Base-by-base conservation (phyloP, 2,888 invertebrate species). In the Volucella zonaria region DNA sequence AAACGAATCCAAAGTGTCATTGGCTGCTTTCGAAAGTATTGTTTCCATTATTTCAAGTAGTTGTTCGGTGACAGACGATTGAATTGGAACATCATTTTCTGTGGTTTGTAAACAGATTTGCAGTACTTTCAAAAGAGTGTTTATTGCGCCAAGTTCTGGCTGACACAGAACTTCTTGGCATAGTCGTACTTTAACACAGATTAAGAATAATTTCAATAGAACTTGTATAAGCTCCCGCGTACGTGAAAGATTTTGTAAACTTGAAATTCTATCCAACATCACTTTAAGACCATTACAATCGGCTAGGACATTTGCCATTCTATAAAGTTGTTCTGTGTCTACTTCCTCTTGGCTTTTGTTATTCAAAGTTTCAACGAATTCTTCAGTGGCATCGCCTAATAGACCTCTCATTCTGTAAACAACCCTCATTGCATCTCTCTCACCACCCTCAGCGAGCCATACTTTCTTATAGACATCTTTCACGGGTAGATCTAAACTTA, bases 341-440 rank as follows among this genome's bases (percentile, higher is more conserved):
- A 98, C 96, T 3, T 95, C 94, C 89, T 95, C 97, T 92, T 94
- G 97, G 90, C 95, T 96, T 92, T 95, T 97, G 89, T 95, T 95
- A 87, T 96, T 97, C 45, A 99, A 93, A 1, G 97, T 97, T 93
- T 99, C 98, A 11, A 99, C 97, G 91, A 99, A 99, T 92, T 99
- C 99, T 91, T 99, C 99, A 0, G 99, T 99, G 0, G 99, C 99
- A 92, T 99, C 99, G 1, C 99, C 99, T 9, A 99, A 94, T 74
- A 99, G 92, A 0, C 99, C 99, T 77, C 99, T 94, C 99, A 99
- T 99, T 59, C 99, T 95, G 92, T 99, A 99, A 43, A 99, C 96
- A 9, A 99, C 96, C 11, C 98, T 94, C 99, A 99, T 99, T 0
- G 98, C 97, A 90, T 98, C 99, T 54, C 96, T 96, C 89, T 98